Percentiles rank a stretch among this genome's conserved stretches.
Conservation (phyloP, 2,888 invertebrate species). For the Protula sp. region DNA sequence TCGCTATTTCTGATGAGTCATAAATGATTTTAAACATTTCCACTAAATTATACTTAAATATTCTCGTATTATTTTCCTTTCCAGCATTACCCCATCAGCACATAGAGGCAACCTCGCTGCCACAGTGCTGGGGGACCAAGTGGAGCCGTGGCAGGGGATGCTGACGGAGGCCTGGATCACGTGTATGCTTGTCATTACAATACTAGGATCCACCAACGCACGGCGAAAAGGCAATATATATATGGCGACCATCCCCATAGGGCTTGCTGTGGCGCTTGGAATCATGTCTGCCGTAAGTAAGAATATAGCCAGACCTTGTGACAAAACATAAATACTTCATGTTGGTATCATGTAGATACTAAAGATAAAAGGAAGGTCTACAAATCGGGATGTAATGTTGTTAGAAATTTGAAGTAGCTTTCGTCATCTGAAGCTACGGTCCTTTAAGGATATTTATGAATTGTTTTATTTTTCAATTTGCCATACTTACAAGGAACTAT, state of each 20-base stretch:
- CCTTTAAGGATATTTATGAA: too few relatives aligned
- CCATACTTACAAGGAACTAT: too few relatives aligned
- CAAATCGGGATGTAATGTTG: too few relatives aligned
- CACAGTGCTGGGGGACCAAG: conserved; percentile 7
- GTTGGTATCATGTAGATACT: neutral
- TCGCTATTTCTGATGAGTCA: neutral
- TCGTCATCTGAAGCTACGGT: too few relatives aligned
- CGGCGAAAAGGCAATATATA: conserved; percentile 3
- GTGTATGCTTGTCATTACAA: conserved; percentile 10
- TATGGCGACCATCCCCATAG: conserved; percentile 15
- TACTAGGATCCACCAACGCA: conserved; percentile 12
- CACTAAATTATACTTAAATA: too few relatives aligned
- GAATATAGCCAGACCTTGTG: neutral
- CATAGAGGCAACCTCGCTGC: conserved; percentile 8
- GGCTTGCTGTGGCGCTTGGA: conserved; percentile 15
- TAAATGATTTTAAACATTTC: too few relatives aligned
- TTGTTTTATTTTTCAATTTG: too few relatives aligned
- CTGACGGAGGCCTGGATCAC: conserved; percentile 15
- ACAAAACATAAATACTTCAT: neutral
- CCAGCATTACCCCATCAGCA: conserved; percentile 11
- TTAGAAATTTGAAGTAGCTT: too few relatives aligned
- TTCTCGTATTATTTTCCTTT: too few relatives aligned
- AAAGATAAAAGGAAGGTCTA: too few relatives aligned
- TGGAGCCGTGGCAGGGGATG: conserved; percentile 11
- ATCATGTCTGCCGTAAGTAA: conserved; percentile 12